Evolutionary conservation across 2,113 vertebrate species (phyloP), one percentile per base, ranked within the genome.

Genomic region (Mesocricetus auratus): DNA sequence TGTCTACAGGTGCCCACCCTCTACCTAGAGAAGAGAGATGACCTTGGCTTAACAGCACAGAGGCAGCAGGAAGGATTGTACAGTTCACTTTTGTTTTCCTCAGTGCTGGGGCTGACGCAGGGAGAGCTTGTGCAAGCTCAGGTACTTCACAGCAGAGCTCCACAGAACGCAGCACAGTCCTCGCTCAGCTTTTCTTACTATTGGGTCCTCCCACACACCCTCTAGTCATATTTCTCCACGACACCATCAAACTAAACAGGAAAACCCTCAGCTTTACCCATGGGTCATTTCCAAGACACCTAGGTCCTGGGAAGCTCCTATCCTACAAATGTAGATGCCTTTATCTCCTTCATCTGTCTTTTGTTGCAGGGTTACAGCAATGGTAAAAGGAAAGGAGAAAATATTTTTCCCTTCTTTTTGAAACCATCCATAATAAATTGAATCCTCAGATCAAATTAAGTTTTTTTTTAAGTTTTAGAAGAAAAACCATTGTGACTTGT

Each of bases 381-480:
- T 60, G 60, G 47, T 78, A 47, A 89, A 10, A 89, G 31, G 24
- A 50, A 42, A 85, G 50, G 15, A 29, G 87, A 95, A 91, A 45
- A 74, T 47, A 77, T 29, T 62, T 78, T 77, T 69, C 21, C 42
- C n/a, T 89, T 96, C 39, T 39, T 9, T 60, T 91, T 86, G 73
- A 91, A 94, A 93, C 73, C 36, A 89, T 8, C 79, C 68, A 53
- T 89, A 50, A 77, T 50, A 91, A 93, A 75, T 58, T 45, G 21
- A 91, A 81, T 81, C 15, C 11, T 21, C 3, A 75, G 11, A 71
- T 73, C 66, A 82, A 89, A 83, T 87, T 66, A 71, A 92, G 13
- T 15, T 83, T 95, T 29, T 42, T 53, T 73, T 79, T 36, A 66
- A 74, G n/a, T 62, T 15, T 89, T 94, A 74, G 56, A 89, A 93